Percentiles rank a stretch among this genome's conserved stretches.
Evolutionary conservation across 2,797 vertebrate genomes (phyloP).

Genomic region (Mus caroli): DNA sequence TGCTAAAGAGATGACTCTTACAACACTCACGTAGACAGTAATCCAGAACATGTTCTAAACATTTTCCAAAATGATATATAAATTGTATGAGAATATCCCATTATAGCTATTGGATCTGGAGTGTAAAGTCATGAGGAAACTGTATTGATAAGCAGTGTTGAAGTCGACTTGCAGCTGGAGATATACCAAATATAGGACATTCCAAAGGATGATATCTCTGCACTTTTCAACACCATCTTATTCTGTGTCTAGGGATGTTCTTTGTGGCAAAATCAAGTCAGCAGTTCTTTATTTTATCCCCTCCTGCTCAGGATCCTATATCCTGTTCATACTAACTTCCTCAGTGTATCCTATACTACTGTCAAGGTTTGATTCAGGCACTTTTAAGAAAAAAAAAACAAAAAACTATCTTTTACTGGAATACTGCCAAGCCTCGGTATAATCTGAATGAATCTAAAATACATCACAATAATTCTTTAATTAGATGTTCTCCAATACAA

Average conservation of each 20-base stretch:
- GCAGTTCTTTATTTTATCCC: not conserved
- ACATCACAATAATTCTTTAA: not conserved
- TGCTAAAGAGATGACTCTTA: not conserved
- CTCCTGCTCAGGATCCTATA: not conserved
- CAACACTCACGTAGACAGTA: not conserved
- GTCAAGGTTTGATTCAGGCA: not conserved
- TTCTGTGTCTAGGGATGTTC: no score
- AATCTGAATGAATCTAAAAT: not conserved
- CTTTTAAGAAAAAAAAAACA: not conserved
- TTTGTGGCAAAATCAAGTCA: not conserved
- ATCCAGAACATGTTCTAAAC: not conserved
- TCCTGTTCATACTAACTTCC: not conserved
- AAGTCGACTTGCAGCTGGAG: not conserved
- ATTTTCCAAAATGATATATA: not conserved
- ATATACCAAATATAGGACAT: not conserved
- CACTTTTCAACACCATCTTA: not conserved
- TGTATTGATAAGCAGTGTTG: not conserved
- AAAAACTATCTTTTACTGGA: not conserved
- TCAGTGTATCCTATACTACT: not conserved
- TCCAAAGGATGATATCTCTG: not conserved
- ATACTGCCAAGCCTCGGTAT: not conserved
- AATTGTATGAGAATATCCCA: not conserved
- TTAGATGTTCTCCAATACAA: not conserved
- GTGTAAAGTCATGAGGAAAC: not conserved
- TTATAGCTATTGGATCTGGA: not conserved